Percentiles rank a stretch among this genome's conserved stretches.
Evolutionary conservation across 2,888 invertebrate genomes (phyloP).

Genomic region (Blomia tropicalis): DNA sequence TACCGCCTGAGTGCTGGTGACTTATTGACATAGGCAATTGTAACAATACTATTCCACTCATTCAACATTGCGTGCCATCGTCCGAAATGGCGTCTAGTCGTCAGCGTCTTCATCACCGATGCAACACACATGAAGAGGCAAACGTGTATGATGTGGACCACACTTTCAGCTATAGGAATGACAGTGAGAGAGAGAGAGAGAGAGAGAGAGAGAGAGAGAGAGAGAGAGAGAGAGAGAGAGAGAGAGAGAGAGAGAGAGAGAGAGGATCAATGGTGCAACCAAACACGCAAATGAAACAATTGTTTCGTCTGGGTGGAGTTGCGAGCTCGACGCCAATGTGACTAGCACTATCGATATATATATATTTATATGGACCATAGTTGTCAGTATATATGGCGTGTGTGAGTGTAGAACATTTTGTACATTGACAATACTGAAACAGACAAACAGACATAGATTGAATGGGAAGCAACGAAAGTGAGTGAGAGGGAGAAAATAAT

Average conservation of each 20-base stretch:
- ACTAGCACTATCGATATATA: too few relatives aligned
- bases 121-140: not conserved
- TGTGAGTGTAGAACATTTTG: not conserved
- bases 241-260: not conserved
- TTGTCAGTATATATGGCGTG: not conserved
- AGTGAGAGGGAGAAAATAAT: constrained; percentile 25
- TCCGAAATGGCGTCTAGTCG: too few relatives aligned
- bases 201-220: not conserved
- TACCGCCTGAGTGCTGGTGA: not conserved
- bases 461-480: not conserved
- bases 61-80: not conserved
- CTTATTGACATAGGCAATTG: not conserved
- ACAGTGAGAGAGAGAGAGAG: not conserved
- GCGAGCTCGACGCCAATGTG: not conserved
- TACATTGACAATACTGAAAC: not conserved
- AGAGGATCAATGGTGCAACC: not conserved
- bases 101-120: too few relatives aligned
- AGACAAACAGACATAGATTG: constrained; percentile 8
- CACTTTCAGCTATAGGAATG: not conserved
- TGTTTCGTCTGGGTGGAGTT: constrained; percentile 6
- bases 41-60: not conserved
- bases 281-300: constrained; percentile 10
- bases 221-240: not conserved
- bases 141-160: constrained; percentile 5
- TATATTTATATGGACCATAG: too few relatives aligned